Percentiles rank a stretch among this genome's conserved stretches.
phyloP scores from a whole-genome alignment of 2,797 vertebrate species.

The Trichosurus vulpecula region DNA sequence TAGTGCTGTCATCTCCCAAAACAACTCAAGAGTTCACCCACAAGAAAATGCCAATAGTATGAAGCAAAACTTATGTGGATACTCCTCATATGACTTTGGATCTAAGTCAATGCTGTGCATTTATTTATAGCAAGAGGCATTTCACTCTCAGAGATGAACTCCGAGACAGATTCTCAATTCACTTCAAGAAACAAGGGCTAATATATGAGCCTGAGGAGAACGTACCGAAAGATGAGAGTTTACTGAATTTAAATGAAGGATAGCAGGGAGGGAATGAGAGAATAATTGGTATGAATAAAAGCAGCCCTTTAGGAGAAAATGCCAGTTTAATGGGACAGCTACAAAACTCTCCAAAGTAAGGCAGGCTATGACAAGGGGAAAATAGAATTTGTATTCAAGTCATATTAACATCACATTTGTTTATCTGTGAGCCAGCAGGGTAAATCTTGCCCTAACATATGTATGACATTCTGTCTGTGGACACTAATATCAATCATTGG shows the following conservation, averaged over 20 bases:
- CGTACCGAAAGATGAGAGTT: accelerated
- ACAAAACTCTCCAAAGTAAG: slow-evolving; percentile 21
- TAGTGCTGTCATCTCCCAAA: background rate
- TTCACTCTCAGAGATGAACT: background rate
- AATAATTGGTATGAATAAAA: slow-evolving; percentile 35
- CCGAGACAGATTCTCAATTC: background rate
- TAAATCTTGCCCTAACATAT: background rate
- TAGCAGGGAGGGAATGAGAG: slow-evolving; percentile 14
- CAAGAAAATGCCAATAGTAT: slow-evolving; percentile 12
- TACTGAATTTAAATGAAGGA: background rate
- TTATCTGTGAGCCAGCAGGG: background rate
- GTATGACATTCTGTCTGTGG: background rate
- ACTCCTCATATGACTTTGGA: background rate
- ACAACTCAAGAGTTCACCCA: background rate
- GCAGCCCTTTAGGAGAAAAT: slow-evolving; percentile 21
- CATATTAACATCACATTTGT: slow-evolving; percentile 22
- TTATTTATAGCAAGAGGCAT: slow-evolving; percentile 45
- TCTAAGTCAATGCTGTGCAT: background rate
- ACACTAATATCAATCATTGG: background rate
- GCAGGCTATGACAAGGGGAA: background rate
- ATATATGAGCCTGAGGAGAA: background rate
- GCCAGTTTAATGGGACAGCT: background rate
- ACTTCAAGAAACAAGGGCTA: accelerated
- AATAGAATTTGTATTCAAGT: slow-evolving; percentile 4
- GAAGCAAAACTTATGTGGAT: slow-evolving; percentile 6